A percentile compares a stretch with the other conserved stretches of the same genome.
Evolutionary conservation across 1,140 invertebrate species (phyloP).

Genomic region (Scaptomyza pallida): DNA sequence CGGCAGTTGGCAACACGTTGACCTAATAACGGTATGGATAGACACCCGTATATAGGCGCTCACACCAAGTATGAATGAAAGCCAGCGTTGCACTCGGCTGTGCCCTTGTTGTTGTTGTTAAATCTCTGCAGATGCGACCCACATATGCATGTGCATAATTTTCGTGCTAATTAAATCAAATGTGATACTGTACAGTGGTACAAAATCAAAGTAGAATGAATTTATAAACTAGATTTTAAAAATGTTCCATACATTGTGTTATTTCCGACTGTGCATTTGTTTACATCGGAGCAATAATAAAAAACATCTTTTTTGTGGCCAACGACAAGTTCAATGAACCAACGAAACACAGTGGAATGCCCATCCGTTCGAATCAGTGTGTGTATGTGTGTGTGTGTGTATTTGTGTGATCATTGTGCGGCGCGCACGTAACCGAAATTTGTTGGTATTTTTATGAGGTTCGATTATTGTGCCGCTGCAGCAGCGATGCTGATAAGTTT

Average conservation of each 20-base stretch:
- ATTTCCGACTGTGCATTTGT: conserved; percentile 52
- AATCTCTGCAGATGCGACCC: conserved; percentile 69
- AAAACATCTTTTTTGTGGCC: conserved; percentile 45
- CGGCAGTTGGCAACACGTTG: conserved; percentile 72
- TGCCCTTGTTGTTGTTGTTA: conserved; percentile 48
- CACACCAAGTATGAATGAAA: conserved; percentile 62
- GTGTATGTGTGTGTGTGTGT: conserved; percentile 29
- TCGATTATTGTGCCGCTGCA: conserved; percentile 43
- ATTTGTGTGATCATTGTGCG: conserved; percentile 18
- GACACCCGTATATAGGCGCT: conserved; percentile 27
- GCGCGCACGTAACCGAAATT: conserved; percentile 45
- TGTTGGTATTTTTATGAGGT: conserved; percentile 40
- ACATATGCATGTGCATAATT: conserved; percentile 46
- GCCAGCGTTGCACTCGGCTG: conserved; percentile 49
- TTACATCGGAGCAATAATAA: conserved; percentile 42
- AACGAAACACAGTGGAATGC: conserved; percentile 53
- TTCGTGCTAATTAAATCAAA: conserved; percentile 36
- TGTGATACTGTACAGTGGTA: conserved; percentile 13
- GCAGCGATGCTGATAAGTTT: conserved; percentile 39
- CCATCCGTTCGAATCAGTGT: conserved; percentile 17
- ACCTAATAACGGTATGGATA: conserved; percentile 69
- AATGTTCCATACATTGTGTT: conserved; percentile 37
- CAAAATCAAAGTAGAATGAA: conserved; percentile 23
- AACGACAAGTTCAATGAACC: conserved; percentile 67
- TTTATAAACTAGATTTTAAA: conserved; percentile 1